phyloP scores from a whole-genome alignment of 2,113 vertebrate species.

The Brachirus orientalis region DNA sequence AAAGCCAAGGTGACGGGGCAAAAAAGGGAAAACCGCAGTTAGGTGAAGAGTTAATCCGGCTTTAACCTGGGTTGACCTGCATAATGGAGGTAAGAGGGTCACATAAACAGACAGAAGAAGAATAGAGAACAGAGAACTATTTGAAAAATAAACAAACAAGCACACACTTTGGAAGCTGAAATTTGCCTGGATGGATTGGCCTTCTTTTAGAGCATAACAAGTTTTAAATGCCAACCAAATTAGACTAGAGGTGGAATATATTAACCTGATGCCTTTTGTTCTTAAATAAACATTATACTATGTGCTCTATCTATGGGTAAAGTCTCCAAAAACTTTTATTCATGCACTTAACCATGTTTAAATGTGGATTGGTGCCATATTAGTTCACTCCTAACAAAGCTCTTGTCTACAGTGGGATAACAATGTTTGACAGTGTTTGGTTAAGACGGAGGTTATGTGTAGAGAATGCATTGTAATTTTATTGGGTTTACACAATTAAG shows the following conservation, averaged over 20 bases:
- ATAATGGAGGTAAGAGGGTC: neutral
- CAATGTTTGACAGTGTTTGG: no score
- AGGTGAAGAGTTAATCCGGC: slow-evolving; percentile 1
- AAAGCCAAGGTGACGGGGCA: neutral
- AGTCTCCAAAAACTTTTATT: no score
- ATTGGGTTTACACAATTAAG: neutral
- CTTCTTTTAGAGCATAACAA: no score
- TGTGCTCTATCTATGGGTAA: neutral
- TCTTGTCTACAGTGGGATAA: no score
- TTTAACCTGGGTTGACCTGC: neutral
- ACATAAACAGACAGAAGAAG: neutral
- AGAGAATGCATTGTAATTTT: neutral
- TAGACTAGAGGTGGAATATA: no score
- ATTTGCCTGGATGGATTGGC: neutral
- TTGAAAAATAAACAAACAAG: neutral
- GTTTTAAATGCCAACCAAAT: no score
- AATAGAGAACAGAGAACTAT: no score
- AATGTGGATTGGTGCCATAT: slow-evolving; percentile 19
- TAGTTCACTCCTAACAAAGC: slow-evolving; percentile 5
- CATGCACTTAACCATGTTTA: no score
- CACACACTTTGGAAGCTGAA: neutral
- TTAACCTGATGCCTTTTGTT: neutral
- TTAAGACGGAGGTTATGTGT: neutral
- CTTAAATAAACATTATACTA: neutral
- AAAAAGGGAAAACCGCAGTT: neutral